A percentile compares a stretch with the other conserved stretches of the same genome.
Conservation (phyloP, 2,797 vertebrate genomes). For the Myotis vivesi region DNA sequence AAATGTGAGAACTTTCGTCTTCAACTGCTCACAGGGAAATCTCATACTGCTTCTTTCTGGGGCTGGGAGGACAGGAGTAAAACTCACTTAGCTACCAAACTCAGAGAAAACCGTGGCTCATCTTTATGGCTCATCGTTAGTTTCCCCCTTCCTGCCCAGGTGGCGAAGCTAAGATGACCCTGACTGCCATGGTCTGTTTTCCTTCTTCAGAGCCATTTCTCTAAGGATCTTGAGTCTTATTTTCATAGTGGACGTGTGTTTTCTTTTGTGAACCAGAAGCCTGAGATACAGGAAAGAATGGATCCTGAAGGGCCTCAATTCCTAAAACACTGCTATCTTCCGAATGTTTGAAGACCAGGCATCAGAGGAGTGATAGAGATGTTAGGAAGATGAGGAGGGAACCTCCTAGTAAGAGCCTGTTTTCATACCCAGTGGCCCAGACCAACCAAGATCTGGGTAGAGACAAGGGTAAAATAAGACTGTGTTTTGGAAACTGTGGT, state of each 20-base stretch:
- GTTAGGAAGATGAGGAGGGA: neutral
- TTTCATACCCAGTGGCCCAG: constrained; percentile 28
- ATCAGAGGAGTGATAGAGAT: neutral
- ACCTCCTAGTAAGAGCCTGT: constrained; percentile 32
- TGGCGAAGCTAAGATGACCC: neutral
- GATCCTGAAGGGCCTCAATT: neutral
- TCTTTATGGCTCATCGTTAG: neutral
- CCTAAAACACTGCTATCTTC: neutral
- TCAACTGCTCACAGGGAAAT: neutral
- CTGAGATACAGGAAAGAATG: neutral
- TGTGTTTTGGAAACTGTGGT: constrained; percentile 79
- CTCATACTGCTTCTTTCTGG: neutral
- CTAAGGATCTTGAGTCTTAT: neutral
- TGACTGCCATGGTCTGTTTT: neutral
- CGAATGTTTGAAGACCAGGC: neutral
- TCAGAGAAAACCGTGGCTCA: neutral
- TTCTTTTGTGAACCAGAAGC: neutral
- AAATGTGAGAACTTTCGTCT: neutral
- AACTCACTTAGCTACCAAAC: neutral
- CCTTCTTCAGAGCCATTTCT: neutral
- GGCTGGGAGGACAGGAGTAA: neutral
- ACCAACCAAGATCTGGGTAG: constrained; percentile 19
- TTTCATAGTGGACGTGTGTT: neutral
- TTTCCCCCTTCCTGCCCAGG: neutral
- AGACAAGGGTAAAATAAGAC: constrained; percentile 64